Evolutionary conservation across 1,140 invertebrate genomes (phyloP).

Genomic region (Drosophila miranda): DNA sequence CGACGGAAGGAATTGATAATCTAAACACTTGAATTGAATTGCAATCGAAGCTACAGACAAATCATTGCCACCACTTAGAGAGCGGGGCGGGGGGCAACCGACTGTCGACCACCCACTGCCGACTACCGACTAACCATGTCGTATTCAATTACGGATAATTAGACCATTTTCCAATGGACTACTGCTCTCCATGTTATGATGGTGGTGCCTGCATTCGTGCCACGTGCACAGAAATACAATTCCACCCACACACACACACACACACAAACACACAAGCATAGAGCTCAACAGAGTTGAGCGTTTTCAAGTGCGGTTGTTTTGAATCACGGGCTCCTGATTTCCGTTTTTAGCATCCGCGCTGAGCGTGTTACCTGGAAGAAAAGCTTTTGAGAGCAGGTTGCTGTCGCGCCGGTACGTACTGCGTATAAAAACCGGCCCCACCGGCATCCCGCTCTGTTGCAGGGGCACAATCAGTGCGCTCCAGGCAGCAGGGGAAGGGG

Average conservation of each 20-base stretch:
- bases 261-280: too few species aligned
- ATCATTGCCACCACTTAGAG: constrained; percentile 40
- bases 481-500: too few species aligned
- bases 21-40: constrained; percentile 67
- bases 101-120: not conserved
- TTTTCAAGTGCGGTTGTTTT: too few species aligned
- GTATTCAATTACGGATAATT: constrained; percentile 73
- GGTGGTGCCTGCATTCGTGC: constrained; percentile 19
- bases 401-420: too few species aligned
- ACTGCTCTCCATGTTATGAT: constrained; percentile 9
- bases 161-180: constrained; percentile 63
- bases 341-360: too few species aligned
- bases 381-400: too few species aligned
- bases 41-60: constrained; percentile 63
- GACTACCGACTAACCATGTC: constrained; percentile 37
- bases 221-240: constrained; percentile 47
- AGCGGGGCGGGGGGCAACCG: not conserved
- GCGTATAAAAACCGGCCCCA: too few species aligned
- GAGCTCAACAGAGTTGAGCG: too few species aligned
- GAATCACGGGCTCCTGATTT: too few species aligned
- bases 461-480: too few species aligned
- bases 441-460: too few species aligned
- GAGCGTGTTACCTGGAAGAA: too few species aligned
- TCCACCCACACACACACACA: not conserved
- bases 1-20: constrained; percentile 47